These are phyloP conservation scores for Leptarthrus brevirostris DNA, from an alignment of 2,888 invertebrate species.

Conservation along the genomic window DNA sequence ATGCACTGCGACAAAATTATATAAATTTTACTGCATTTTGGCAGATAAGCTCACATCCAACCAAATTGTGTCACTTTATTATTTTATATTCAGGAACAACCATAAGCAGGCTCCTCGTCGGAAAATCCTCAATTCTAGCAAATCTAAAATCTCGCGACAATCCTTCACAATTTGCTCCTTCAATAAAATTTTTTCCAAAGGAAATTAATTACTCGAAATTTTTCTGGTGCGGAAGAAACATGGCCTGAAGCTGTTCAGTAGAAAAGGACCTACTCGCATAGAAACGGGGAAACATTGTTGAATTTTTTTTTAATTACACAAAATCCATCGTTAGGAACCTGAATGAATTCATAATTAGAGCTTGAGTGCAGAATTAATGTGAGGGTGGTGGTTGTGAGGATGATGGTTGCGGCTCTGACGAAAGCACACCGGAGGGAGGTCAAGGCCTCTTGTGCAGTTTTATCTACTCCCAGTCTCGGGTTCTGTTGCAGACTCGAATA, in stretches of 20 bases:
- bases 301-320: constrained; percentile 30
- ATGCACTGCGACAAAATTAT: too few species aligned
- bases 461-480: background rate
- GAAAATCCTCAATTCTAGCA: too few species aligned
- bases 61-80: too few species aligned
- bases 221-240: background rate
- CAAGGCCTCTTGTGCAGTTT: constrained; percentile 20
- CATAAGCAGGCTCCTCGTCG: too few species aligned
- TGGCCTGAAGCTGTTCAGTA: background rate
- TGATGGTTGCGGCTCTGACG: background rate
- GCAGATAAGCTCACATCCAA: too few species aligned
- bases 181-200: background rate
- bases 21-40: too few species aligned
- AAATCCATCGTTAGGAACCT: constrained; percentile 5
- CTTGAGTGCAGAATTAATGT: background rate
- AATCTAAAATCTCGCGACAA: too few species aligned
- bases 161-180: too few species aligned
- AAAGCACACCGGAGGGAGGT: constrained; percentile 6
- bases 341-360: constrained; percentile 28
- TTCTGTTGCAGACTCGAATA: background rate
- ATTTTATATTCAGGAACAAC: too few species aligned
- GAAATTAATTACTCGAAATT: constrained; percentile 21
- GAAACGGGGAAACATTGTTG: background rate
- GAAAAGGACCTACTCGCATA: background rate
- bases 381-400: too few species aligned